Base-by-base conservation (phyloP, 2,113 vertebrate species). In the Lycaon pictus region DNA sequence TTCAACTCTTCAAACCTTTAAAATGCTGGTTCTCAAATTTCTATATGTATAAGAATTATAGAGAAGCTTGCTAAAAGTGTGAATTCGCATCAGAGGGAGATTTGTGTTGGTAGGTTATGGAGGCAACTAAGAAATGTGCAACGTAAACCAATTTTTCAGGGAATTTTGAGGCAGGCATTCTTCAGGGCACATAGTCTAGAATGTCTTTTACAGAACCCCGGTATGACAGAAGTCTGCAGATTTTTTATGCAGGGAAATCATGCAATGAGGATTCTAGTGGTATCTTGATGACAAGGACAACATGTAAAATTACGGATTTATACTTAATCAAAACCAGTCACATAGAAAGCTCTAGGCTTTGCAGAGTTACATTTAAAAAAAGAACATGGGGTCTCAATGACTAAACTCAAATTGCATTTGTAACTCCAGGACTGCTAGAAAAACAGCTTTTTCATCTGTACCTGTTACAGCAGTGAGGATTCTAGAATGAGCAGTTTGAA, bases 371-470 rank as follows among this genome's bases (percentile, higher is more conserved):
- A 63, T 80, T 80, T 5, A 67, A 80, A 95, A 58, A n/a, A 25
- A 90, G 90, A 60, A 95, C 0, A 11, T 8, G 56, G 22, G 55
- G 84, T 96, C 92, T 96, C 84, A 86, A 93, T 96, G 58, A 95
- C 25, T 91, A 74, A 92, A 94, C 27, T 97, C 76, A 69, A 91
- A 97, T 93, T 93, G 94, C 29, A 74, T 37, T 82, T 84, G 2
- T 90, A 88, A 65, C 11, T 95, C 15, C 77, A 86, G 27, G 67
- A 53, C 11, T 87, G 0, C 93, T 55, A 60, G 62, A 17, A 95
- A 93, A 62, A 76, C 7, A 89, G 22, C 7, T 94, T 95, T 97
- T 83, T 37, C 22, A 55, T 96, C 17, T 23, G 2, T 63, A 96
- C 2, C 22, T 93, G 74, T 92, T 76, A 29, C 0, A 53, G 43